Percentiles rank a stretch among this genome's conserved stretches.
These are phyloP conservation scores for Rhagoletis zephyria DNA, from an alignment of 1,140 invertebrate species.

Conservation along the genomic window DNA sequence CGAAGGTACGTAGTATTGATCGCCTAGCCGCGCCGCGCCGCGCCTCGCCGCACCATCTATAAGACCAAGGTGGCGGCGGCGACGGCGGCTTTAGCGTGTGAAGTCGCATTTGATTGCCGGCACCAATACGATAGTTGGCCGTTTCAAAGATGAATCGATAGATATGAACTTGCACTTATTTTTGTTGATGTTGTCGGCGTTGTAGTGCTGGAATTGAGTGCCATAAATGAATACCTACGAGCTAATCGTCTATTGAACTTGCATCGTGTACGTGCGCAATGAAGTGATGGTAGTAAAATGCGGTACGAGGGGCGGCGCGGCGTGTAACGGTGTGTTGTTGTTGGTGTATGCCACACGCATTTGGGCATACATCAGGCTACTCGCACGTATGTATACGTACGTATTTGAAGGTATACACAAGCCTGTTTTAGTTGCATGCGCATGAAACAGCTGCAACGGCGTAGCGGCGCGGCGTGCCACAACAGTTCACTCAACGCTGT, in stretches of 20 bases:
- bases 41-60: too few species aligned
- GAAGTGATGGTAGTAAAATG: too few species aligned
- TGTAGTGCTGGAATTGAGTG: background rate
- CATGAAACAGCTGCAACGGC: background rate
- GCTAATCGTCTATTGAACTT: constrained; percentile 39
- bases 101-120: constrained; percentile 34
- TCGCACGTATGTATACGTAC: background rate
- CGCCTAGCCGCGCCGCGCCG: background rate
- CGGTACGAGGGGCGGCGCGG: too few species aligned
- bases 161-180: background rate
- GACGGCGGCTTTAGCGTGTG: constrained; percentile 22
- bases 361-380: background rate
- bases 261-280: background rate
- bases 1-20: background rate
- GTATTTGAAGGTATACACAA: background rate
- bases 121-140: background rate
- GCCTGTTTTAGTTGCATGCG: background rate
- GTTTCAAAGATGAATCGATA: background rate
- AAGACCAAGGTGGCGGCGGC: background rate
- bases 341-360: background rate
- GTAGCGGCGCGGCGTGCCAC: background rate
- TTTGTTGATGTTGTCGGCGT: background rate
- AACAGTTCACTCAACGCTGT: background rate
- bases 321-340: background rate
- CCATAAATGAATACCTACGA: background rate